Conservation (phyloP, 1,140 invertebrate species). For the Magallana ariakensis region DNA sequence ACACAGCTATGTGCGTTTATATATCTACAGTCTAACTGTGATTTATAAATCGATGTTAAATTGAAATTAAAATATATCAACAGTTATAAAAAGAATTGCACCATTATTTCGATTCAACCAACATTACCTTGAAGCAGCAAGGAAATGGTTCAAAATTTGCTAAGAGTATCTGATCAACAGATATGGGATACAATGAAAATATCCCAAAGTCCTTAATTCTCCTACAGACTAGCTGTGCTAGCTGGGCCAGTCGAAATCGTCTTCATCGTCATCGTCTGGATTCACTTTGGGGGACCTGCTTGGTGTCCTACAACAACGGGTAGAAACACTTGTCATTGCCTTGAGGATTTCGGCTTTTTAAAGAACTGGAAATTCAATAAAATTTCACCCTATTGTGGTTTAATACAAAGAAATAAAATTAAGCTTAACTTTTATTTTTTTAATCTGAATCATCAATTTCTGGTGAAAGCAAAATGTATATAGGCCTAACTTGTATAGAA, state of each 20-base stretch:
- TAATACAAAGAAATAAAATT: no score
- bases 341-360: no score
- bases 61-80: background rate
- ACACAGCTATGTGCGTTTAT: no score
- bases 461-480: no score
- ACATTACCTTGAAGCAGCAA: background rate
- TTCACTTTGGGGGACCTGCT: constrained; percentile 72
- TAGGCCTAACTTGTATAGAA: no score
- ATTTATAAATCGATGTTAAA: no score
- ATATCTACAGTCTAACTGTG: no score
- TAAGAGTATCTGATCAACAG: background rate
- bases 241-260: constrained; percentile 76
- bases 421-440: no score
- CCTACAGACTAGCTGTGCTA: constrained; percentile 43
- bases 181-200: background rate
- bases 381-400: no score
- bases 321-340: background rate
- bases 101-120: background rate
- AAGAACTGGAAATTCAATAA: no score
- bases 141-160: background rate
- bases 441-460: no score
- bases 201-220: background rate
- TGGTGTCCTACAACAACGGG: constrained; percentile 70
- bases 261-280: constrained; percentile 77
- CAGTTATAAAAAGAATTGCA: background rate